These are phyloP conservation scores for Telmatochromis brachygnathus DNA, from an alignment of 2,113 vertebrate genomes.

Conservation along the genomic window DNA sequence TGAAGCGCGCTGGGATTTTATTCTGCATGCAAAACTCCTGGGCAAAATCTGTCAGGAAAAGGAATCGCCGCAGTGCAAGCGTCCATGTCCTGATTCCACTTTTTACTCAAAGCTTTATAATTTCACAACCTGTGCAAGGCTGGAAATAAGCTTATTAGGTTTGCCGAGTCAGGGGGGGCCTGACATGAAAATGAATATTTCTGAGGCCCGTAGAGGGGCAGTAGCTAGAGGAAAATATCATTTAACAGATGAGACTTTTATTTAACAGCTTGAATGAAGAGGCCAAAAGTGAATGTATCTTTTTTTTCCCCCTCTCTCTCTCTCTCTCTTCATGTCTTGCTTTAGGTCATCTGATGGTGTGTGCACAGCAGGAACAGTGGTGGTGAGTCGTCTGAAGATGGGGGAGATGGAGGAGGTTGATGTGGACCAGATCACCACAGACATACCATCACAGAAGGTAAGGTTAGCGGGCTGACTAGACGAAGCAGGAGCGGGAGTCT, in stretches of 20 bases:
- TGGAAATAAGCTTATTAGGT: conserved; percentile 19
- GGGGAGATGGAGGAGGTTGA: conserved; percentile 88
- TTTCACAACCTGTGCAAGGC: conserved; percentile 16
- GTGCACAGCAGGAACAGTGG: conserved; percentile 82
- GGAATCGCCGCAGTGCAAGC: background rate
- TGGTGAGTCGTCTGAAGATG: conserved; percentile 91
- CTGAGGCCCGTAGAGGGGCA: background rate
- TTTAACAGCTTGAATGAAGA: background rate
- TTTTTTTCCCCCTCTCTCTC: background rate
- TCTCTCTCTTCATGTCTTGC: background rate
- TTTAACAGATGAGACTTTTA: background rate
- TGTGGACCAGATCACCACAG: conserved; percentile 78
- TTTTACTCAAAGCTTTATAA: conserved; percentile 8
- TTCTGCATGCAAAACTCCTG: background rate
- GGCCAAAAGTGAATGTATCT: background rate
- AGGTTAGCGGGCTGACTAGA: background rate
- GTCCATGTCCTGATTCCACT: conserved; percentile 5
- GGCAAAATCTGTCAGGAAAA: background rate
- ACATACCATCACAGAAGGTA: conserved; percentile 62
- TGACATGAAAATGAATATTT: background rate
- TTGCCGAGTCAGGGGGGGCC: background rate
- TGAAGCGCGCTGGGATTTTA: background rate
- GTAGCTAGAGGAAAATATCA: background rate
- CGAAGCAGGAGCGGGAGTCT: background rate
- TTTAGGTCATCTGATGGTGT: conserved; percentile 90